Conservation (phyloP, 2,888 invertebrate genomes). For the Synergus itoensis region DNA sequence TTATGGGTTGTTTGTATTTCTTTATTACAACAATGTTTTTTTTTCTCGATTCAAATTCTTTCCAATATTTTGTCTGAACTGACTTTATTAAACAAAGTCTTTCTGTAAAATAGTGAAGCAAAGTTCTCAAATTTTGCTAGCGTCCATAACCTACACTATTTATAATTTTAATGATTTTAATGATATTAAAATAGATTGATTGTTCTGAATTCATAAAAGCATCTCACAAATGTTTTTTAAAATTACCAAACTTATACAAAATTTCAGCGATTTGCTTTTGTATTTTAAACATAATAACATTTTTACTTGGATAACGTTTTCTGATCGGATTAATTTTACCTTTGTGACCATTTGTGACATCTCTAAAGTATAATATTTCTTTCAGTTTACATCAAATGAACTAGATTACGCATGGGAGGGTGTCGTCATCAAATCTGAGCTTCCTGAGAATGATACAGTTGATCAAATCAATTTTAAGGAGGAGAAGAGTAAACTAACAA, state of each 20-base stretch:
- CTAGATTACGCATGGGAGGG: slow-evolving; percentile 1
- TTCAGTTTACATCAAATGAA: slow-evolving; percentile 2
- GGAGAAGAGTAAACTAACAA: neutral
- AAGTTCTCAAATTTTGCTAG: neutral
- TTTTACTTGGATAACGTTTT: too few relatives aligned
- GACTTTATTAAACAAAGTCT: neutral
- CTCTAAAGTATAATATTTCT: neutral
- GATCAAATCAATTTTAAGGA: neutral
- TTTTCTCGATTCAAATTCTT: neutral
- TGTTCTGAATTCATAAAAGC: neutral
- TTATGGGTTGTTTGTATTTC: neutral
- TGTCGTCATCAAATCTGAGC: neutral
- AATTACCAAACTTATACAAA: neutral
- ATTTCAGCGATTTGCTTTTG: too few relatives aligned
- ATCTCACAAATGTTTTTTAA: neutral
- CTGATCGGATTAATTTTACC: neutral
- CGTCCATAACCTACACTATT: neutral
- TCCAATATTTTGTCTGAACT: neutral
- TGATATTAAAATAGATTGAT: too few relatives aligned
- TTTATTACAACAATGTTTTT: neutral
- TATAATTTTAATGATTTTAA: neutral
- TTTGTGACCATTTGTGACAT: neutral
- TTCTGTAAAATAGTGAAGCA: neutral
- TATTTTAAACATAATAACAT: too few relatives aligned
- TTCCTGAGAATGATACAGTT: neutral